Evolutionary conservation across 2,113 vertebrate genomes (phyloP).

Genomic region (Semicossyphus pulcher): DNA sequence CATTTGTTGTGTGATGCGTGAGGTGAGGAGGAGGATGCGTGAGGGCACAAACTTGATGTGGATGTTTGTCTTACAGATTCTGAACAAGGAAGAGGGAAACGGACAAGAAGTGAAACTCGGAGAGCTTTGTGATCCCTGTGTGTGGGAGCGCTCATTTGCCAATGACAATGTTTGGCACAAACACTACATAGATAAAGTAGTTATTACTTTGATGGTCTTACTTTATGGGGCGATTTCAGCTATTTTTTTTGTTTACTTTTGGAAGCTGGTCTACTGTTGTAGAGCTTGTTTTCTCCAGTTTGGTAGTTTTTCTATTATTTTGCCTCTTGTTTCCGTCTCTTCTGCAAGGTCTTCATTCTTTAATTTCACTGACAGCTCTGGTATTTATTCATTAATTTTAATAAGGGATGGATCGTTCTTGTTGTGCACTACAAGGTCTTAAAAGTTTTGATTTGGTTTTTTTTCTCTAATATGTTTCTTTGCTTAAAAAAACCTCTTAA

Average conservation of each 20-base stretch:
- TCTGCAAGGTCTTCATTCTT: conserved; percentile 34
- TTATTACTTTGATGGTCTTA: conserved; percentile 33
- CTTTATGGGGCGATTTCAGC: conserved; percentile 29
- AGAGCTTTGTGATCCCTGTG: not conserved
- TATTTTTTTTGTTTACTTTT: conserved; percentile 26
- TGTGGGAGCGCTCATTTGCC: conserved; percentile 23
- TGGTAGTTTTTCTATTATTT: not conserved
- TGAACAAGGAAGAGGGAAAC: conserved; percentile 18
- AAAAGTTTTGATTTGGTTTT: conserved; percentile 25
- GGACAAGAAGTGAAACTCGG: conserved; percentile 27
- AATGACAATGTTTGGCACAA: conserved; percentile 16
- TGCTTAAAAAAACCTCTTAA: not conserved
- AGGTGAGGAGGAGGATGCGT: conserved; percentile 1
- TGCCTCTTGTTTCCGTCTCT: not conserved
- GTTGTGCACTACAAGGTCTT: conserved; percentile 50
- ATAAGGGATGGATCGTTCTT: conserved; percentile 52
- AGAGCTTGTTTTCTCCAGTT: not conserved
- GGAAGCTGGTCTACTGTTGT: conserved; percentile 18
- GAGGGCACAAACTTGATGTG: not conserved
- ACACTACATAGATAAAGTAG: conserved; percentile 49
- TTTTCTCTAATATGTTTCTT: conserved; percentile 10
- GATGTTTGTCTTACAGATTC: conserved; percentile 15
- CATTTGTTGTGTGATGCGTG: not conserved
- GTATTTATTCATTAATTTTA: conserved; percentile 50
- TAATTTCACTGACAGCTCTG: conserved; percentile 26